phyloP scores from a whole-genome alignment of 2,888 invertebrate species.

The Drosophila acutilabella region DNA sequence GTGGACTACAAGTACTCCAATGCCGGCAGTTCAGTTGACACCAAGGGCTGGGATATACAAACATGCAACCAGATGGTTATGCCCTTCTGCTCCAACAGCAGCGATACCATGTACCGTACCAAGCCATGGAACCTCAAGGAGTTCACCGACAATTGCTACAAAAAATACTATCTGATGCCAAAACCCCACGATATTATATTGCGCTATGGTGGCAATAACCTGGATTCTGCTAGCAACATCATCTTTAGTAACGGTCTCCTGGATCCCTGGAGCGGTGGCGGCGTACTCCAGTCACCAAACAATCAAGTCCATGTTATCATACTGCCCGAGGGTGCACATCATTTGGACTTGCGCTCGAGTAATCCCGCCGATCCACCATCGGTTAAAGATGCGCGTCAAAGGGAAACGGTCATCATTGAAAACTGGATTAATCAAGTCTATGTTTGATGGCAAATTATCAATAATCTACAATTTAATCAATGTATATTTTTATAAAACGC shows the following conservation, averaged over 20 bases:
- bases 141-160: slow-evolving; percentile 89
- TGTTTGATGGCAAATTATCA: background rate
- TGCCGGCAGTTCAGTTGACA: slow-evolving; percentile 85
- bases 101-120: slow-evolving; percentile 93
- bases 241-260: slow-evolving; percentile 93
- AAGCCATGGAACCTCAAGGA: slow-evolving; percentile 89
- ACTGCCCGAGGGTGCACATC: slow-evolving; percentile 94
- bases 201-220: slow-evolving; percentile 92
- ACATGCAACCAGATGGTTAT: slow-evolving; percentile 98
- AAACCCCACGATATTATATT: slow-evolving; percentile 88
- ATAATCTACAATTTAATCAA: background rate
- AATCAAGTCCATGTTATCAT: slow-evolving; percentile 89
- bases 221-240: slow-evolving; percentile 89
- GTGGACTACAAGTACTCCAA: slow-evolving; percentile 89
- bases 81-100: slow-evolving; percentile 94
- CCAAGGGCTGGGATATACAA: slow-evolving; percentile 91
- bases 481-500: background rate
- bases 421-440: slow-evolving; percentile 66
- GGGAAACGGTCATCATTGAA: slow-evolving; percentile 73
- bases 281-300: slow-evolving; percentile 90
- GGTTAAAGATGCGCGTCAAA: slow-evolving; percentile 72
- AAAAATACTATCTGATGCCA: slow-evolving; percentile 89
- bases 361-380: slow-evolving; percentile 78
- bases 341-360: slow-evolving; percentile 88
- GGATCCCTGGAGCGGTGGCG: slow-evolving; percentile 96